Base-by-base conservation (phyloP, 2,888 invertebrate genomes). In the Drosophila anceps region DNA sequence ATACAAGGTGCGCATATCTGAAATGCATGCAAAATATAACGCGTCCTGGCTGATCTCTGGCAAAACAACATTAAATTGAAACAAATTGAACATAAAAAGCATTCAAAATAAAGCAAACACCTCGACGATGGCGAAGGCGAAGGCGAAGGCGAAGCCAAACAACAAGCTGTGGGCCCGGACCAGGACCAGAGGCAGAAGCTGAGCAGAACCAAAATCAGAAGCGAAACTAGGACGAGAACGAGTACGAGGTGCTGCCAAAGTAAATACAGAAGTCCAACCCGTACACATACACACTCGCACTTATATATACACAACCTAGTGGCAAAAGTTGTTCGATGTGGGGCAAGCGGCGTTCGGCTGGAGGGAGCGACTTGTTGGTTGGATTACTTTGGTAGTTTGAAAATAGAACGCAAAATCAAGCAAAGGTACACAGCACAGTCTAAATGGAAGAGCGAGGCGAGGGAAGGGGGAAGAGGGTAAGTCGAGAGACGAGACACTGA, bases 61-160 rank as follows among this genome's bases (percentile, higher is more conserved):
- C 62, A 82, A 81, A 88, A 88, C 84, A 88, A 88, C 87, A 86
- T 82, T 88, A 86, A 86, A 86, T 86, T 88, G 86, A 88, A 87
- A 86, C 86, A 86, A 86, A 86, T 86, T 86, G 86, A 86, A 86
- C 86, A 86, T 86, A 84, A 86, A 88, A 86, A 86, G 81, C 87
- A 88, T 86, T 88, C 86, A 88, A 88, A 86, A 84, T 84, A 86
- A 88, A 76, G 84, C 82, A 88, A 86, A 88, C 84, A 86, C 87
- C 84, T 84, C 66, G 69, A 64, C 81, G 54, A 66, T 54, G 70
- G 37, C 55, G 54, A 66, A 57, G 70, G 37, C 55, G 51, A 66
- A n/a, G 60, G 44, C 20, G 48, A 72, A 12, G 61, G 35, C 29
- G 48, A 48, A 50, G 18, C 31, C 44, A 43, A 55, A 39, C 61